Conservation (phyloP, 1,140 invertebrate genomes). For the Trachymyrmex cornetzi region DNA sequence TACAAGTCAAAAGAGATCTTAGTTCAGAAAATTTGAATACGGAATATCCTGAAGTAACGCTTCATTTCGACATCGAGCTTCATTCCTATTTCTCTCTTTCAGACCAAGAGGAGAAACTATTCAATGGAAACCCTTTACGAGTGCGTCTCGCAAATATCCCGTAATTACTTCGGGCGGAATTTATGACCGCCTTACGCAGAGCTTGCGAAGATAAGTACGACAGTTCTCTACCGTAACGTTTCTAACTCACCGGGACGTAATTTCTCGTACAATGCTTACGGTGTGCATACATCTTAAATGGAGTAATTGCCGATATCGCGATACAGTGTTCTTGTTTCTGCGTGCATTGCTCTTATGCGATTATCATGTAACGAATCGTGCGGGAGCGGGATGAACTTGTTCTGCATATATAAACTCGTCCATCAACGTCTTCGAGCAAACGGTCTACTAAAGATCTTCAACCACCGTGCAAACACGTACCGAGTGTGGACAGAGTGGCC, state of each 20-base stretch:
- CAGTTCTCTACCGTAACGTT: background rate
- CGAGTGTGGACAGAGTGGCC: slow-evolving; percentile 22
- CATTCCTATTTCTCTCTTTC: background rate
- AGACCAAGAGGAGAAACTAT: background rate
- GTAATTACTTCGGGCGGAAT: slow-evolving; percentile 20
- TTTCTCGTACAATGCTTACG: slow-evolving; percentile 33
- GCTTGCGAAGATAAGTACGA: slow-evolving; percentile 12
- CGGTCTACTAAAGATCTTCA: slow-evolving; percentile 18
- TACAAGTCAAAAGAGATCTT: background rate
- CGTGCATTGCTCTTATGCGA: slow-evolving; percentile 13
- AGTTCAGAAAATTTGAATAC: background rate
- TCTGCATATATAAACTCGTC: slow-evolving; percentile 21
- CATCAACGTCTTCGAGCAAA: slow-evolving; percentile 57
- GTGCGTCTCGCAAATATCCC: slow-evolving; percentile 2
- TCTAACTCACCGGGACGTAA: background rate
- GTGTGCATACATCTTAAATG: slow-evolving; percentile 18
- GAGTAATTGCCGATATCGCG: slow-evolving; percentile 38
- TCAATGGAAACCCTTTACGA: slow-evolving; percentile 5
- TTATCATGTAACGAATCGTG: slow-evolving; percentile 36
- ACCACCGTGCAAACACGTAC: slow-evolving; percentile 37
- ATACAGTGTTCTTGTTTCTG: slow-evolving; percentile 17
- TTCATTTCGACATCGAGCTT: background rate
- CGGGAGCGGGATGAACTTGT: slow-evolving; percentile 16
- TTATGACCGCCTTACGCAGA: slow-evolving; percentile 3
- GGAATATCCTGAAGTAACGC: background rate